phyloP scores from a whole-genome alignment of 2,797 vertebrate species.

The Heteromormyrus szaboi region DNA sequence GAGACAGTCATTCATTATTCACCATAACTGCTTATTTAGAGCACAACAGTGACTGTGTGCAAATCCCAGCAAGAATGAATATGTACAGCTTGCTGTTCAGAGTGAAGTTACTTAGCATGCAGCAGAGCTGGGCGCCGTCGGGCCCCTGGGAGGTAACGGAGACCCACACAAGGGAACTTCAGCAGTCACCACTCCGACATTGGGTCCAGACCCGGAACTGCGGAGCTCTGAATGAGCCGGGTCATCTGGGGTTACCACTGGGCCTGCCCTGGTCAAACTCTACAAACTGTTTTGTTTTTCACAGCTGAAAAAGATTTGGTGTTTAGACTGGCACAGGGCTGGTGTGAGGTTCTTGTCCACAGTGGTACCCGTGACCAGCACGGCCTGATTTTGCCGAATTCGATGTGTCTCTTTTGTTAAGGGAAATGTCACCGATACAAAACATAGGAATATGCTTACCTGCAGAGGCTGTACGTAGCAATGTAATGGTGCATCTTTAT shows the following conservation, averaged over 20 bases:
- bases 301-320: background rate
- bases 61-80: background rate
- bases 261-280: background rate
- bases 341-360: background rate
- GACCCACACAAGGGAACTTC: background rate
- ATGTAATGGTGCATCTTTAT: background rate
- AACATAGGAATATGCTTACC: background rate
- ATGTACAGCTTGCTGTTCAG: background rate
- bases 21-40: background rate
- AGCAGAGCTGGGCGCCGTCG: background rate
- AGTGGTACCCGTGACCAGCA: background rate
- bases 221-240: background rate
- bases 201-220: background rate
- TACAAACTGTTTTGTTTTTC: background rate
- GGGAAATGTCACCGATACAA: background rate
- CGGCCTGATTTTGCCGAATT: background rate
- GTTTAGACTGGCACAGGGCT: background rate
- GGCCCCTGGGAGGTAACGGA: background rate
- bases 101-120: background rate
- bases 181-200: background rate
- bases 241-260: background rate
- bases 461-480: background rate
- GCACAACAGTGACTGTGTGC: background rate
- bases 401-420: background rate
- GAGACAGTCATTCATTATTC: background rate